Percentiles rank a stretch among this genome's conserved stretches.
Evolutionary conservation across 2,888 invertebrate species (phyloP).

Genomic region (Deilephila porcellus): DNA sequence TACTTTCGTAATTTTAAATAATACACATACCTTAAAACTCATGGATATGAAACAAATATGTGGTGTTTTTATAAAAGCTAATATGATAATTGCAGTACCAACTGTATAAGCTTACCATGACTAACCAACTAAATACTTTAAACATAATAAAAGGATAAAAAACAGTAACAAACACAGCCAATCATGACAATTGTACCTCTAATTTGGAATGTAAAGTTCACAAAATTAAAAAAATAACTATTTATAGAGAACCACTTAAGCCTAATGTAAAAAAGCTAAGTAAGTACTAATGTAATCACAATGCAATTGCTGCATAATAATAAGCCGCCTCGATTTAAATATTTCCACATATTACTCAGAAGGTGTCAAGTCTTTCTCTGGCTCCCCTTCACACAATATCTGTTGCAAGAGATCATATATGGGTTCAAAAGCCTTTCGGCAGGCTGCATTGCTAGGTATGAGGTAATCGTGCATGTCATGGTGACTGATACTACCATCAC

Average conservation of each 20-base stretch:
- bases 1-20: constrained; percentile 3
- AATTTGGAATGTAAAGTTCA: constrained; percentile 79
- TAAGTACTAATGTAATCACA: constrained; percentile 81
- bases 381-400: constrained; percentile 90
- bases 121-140: constrained; percentile 40
- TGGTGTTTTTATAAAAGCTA: not conserved
- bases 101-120: constrained; percentile 18
- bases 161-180: constrained; percentile 67
- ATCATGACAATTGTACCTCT: constrained; percentile 60
- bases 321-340: constrained; percentile 57
- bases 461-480: constrained; percentile 97
- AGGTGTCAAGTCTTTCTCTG: constrained; percentile 89
- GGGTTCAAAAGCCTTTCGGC: constrained; percentile 94
- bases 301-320: constrained; percentile 73
- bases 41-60: constrained; percentile 1
- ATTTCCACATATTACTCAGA: constrained; percentile 83
- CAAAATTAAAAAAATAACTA: constrained; percentile 55
- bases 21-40: not conserved
- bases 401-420: constrained; percentile 92
- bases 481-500: constrained; percentile 92
- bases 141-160: constrained; percentile 46
- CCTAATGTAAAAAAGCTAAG: constrained; percentile 80
- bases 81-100: not conserved
- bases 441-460: constrained; percentile 93
- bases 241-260: constrained; percentile 60